phyloP scores from a whole-genome alignment of 2,888 invertebrate species.

The Leptopilina syphax region DNA sequence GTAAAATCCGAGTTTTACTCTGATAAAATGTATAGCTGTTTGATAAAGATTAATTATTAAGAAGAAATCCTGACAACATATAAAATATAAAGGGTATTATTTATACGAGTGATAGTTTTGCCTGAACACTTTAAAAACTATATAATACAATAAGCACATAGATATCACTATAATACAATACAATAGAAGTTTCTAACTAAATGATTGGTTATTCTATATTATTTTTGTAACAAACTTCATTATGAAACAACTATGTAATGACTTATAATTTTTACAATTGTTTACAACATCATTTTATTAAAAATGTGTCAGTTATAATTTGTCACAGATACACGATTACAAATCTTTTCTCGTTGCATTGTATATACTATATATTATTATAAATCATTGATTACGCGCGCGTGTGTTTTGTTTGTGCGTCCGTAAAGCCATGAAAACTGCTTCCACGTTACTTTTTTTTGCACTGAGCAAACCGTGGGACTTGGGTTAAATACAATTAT shows the following conservation, averaged over 20 bases:
- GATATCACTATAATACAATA: conserved; percentile 73
- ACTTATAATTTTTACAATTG: conserved; percentile 67
- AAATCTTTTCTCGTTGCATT: conserved; percentile 27
- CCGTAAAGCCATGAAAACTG: neutral
- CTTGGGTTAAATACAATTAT: neutral
- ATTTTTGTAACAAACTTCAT: conserved; percentile 69
- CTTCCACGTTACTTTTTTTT: neutral
- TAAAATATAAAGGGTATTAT: conserved; percentile 67
- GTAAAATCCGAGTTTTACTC: conserved; percentile 54
- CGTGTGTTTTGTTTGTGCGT: neutral
- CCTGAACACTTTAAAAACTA: conserved; percentile 70
- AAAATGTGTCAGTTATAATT: conserved; percentile 48
- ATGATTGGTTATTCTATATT: conserved; percentile 69
- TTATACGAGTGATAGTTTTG: conserved; percentile 60
- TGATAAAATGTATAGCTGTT: conserved; percentile 58
- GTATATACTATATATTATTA: neutral
- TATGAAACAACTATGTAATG: conserved; percentile 66
- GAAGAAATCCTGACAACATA: conserved; percentile 64
- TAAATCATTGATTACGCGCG: conserved; percentile 4
- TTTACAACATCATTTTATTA: conserved; percentile 68
- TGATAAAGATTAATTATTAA: conserved; percentile 67
- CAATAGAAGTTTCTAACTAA: conserved; percentile 69
- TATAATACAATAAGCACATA: conserved; percentile 75
- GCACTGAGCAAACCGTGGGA: conserved; percentile 10
- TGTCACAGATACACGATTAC: conserved; percentile 33